Base-by-base conservation (phyloP, 1,140 invertebrate genomes). In the Megalopta genalis region DNA sequence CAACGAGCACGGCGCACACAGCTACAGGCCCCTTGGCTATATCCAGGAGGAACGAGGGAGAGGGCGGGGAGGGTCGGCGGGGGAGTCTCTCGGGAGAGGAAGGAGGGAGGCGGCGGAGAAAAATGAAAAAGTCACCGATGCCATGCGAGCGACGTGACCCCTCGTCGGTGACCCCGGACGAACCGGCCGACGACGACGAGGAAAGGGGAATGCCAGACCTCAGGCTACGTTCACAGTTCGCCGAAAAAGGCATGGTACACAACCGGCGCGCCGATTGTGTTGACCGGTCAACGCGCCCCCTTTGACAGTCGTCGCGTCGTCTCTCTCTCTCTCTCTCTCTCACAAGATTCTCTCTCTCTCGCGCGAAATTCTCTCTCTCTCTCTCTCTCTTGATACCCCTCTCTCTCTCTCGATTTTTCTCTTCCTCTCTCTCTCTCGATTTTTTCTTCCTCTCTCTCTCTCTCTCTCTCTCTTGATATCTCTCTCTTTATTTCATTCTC, bases 111-210 rank as follows among this genome's bases (percentile, higher is more conserved):
- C 60, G 68, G 73, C 52, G 63, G 65, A 57, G 73, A 82, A 81
- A 88, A 85, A 77, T 84, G 82, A 88, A 87, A 81, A 88, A 87
- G 76, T 84, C 74, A 75, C 66, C 73, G 83, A 84, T 87, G 86
- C 83, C 86, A 87, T 87, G 86, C 86, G 86, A 87, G 83, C 86
- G 84, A 87, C 84, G 87, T 88, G 87, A 88, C 87, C 87, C 78
- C 85, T 86, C 83, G 83, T 88, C 80, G 83, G 69, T 87, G 87
- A 88, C 87, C 87, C 83, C 86, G 82, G 80, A 87, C 81, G 85
- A 87, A 84, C 85, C 85, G 85, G 84, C 80, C 85, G 65, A 77
- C 84, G 83, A 85, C 79, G 78, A 74, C 78, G 79, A 69, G 60
- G 83, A 80, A 82, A 86, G 81, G 77, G 74, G 83, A 87, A 76